These are phyloP conservation scores for Nylanderia fulva DNA, from an alignment of 1,140 invertebrate genomes.

Conservation along the genomic window DNA sequence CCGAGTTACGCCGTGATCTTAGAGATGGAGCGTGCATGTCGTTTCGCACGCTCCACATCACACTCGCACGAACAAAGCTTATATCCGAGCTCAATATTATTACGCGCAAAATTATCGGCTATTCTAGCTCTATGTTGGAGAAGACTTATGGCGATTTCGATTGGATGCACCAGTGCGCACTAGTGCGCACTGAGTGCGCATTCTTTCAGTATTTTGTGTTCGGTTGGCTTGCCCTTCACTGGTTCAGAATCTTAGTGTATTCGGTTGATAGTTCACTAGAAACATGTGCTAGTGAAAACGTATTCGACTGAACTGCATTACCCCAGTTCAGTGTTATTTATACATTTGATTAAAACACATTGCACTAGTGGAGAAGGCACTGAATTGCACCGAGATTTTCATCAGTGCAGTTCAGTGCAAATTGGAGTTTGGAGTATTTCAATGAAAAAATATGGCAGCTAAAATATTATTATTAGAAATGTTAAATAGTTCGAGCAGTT, in stretches of 20 bases:
- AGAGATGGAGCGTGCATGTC: no score
- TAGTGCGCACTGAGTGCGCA: no score
- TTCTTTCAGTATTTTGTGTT: background rate
- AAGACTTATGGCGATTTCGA: no score
- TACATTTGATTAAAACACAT: background rate
- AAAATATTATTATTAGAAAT: background rate
- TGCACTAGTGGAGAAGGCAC: background rate
- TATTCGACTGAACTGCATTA: background rate
- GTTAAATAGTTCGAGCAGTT: conserved; percentile 6
- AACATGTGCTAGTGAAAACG: background rate
- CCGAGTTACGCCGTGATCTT: no score
- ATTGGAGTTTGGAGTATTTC: no score
- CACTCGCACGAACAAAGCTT: no score
- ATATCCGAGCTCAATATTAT: no score
- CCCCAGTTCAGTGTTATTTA: background rate
- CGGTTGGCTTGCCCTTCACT: background rate
- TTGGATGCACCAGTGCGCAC: no score
- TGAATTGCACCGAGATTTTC: background rate
- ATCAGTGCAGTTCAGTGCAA: conserved; percentile 1
- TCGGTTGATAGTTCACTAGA: no score
- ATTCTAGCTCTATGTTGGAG: no score
- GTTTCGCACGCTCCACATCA: no score
- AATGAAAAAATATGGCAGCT: background rate
- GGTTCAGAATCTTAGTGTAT: background rate
- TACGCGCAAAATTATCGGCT: no score